Evolutionary conservation across 1,140 invertebrate genomes (phyloP), one percentile per base, ranked within the genome.

Genomic region (Triops cancriformis): DNA sequence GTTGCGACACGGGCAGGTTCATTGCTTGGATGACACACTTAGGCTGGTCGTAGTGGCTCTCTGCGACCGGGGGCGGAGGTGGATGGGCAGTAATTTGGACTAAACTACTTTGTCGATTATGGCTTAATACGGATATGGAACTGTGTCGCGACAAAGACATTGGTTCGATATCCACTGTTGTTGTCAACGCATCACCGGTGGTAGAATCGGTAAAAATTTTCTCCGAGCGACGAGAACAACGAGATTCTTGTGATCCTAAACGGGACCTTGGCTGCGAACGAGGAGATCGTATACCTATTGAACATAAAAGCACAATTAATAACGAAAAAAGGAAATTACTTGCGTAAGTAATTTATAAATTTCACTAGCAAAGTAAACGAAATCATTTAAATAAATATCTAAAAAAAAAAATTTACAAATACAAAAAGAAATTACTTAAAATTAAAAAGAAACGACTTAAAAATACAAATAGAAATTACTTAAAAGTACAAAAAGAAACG

Each of bases 11-110:
- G 14, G 51, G 51, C 51, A 64, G 14, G 23, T 64, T 64, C 51
- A 64, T 64, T 6, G 51, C 51, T 64, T 64, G 51, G 51, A 64
- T 64, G 51, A 64, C 51, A 64, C 51, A 64, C 51, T 64, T 64
- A 6, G 51, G 51, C 51, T 64, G 51, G 51, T 64, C 51, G 7
- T 64, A 64, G 51, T 64, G 51, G 18, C 51, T 64, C 18, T 64
- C 51, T 14, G 23, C 51, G 6, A 9, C 23, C 51, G 51, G 9
- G 6, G 51, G 51, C 51, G 14, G 51, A 64, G 51, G 51, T 6
- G 14, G 10, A 64, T 23, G 7, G 51, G 51, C 51, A 64, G 51
- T 64, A 64, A 64, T 64, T 23, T 64, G 51, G 3, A 64, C 51
- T 64, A 64, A 64, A 64, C 51, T 64, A 23, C 51, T 64, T 64